Evolutionary conservation across 2,797 vertebrate species (phyloP).

Genomic region (Amblyopsis hoosieri): DNA sequence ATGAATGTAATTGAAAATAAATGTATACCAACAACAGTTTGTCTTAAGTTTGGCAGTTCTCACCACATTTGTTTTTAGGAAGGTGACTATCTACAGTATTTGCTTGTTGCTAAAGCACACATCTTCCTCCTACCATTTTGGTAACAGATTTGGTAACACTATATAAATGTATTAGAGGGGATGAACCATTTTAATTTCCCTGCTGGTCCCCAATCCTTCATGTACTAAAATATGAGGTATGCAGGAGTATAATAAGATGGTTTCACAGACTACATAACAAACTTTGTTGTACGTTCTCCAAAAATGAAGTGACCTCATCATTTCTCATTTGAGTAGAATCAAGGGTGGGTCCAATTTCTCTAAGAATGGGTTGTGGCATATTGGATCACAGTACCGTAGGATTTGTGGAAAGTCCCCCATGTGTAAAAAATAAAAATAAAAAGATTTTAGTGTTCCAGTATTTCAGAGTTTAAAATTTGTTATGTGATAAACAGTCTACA

Average conservation of each 20-base stretch:
- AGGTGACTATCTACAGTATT: slow-evolving; percentile 24
- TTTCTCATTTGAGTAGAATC: neutral
- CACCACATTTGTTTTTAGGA: slow-evolving; percentile 21
- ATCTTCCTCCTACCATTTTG: slow-evolving; percentile 37
- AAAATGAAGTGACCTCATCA: too few species aligned
- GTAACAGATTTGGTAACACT: slow-evolving; percentile 33
- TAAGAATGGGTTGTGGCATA: neutral
- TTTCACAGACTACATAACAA: slow-evolving; percentile 7
- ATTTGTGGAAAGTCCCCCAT: slow-evolving; percentile 5
- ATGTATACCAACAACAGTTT: slow-evolving; percentile 3
- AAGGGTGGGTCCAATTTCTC: neutral
- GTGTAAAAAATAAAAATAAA: neutral
- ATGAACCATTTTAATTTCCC: slow-evolving; percentile 32
- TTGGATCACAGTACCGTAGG: neutral
- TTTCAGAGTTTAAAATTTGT: too few species aligned
- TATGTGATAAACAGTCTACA: too few species aligned
- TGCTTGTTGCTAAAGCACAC: slow-evolving; percentile 32
- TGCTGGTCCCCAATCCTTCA: slow-evolving; percentile 12
- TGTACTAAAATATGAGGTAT: slow-evolving; percentile 25
- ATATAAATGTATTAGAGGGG: slow-evolving; percentile 33
- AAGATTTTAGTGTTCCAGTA: too few species aligned
- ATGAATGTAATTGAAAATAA: neutral
- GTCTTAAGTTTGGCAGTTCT: slow-evolving; percentile 27
- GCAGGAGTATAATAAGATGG: neutral
- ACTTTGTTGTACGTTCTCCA: too few species aligned